phyloP scores from a whole-genome alignment of 35 echinoderm and acorn worm genomes.

The Hemicentrotus pulcherrimus region DNA sequence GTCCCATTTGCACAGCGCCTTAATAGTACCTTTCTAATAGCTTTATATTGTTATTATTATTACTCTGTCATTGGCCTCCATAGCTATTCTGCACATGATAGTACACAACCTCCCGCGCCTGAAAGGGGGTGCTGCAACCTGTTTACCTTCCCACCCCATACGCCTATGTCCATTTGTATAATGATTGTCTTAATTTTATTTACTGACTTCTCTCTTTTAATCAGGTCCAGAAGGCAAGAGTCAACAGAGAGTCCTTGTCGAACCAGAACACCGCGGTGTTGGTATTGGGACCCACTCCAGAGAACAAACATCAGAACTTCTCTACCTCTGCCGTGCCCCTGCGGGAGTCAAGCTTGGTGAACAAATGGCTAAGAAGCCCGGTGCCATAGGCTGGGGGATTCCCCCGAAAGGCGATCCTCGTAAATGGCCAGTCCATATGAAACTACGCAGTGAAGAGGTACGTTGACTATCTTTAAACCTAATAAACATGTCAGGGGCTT shows the following conservation, averaged over 20 bases:
- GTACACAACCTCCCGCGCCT: no score
- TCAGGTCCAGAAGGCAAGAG: slow-evolving; percentile 69
- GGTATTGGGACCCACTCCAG: slow-evolving; percentile 47
- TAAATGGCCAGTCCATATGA: slow-evolving; percentile 75
- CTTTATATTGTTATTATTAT: no score
- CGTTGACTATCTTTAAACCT: not conserved
- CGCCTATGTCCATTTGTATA: no score
- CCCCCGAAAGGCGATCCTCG: slow-evolving; percentile 70
- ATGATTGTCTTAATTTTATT: not conserved
- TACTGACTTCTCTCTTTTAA: not conserved
- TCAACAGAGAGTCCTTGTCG: slow-evolving; percentile 57
- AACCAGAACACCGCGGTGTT: slow-evolving; percentile 45
- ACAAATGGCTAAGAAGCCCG: slow-evolving; percentile 55
- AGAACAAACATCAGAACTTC: slow-evolving; percentile 63
- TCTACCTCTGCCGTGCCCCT: slow-evolving; percentile 66
- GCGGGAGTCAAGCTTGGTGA: slow-evolving; percentile 47
- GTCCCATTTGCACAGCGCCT: no score
- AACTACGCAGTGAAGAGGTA: slow-evolving; percentile 18
- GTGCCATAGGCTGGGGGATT: slow-evolving; percentile 77
- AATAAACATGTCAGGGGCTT: no score
- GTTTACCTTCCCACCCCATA: no score
- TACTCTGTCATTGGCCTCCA: no score
- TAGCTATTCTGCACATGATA: no score
- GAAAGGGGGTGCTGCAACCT: no score
- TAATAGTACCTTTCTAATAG: no score